These are phyloP conservation scores for Agrotis exclamationis DNA, from an alignment of 2,888 invertebrate species.

Conservation along the genomic window DNA sequence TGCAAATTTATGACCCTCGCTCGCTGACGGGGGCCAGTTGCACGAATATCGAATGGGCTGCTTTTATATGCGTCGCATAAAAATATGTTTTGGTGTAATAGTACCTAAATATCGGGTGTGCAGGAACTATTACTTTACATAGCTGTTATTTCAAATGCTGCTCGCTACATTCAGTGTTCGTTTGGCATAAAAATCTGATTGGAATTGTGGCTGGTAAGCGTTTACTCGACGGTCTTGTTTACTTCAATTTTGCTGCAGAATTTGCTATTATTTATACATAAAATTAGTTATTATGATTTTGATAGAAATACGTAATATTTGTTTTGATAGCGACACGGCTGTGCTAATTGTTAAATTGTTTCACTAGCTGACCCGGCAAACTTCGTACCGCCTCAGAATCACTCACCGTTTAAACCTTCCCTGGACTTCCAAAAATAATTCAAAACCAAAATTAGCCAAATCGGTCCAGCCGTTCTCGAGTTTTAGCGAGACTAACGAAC, in stretches of 20 bases:
- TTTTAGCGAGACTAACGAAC: too few relatives aligned
- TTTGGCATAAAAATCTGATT: slow-evolving; percentile 17
- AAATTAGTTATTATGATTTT: background rate
- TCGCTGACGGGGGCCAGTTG: slow-evolving; percentile 82
- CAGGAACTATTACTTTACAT: slow-evolving; percentile 17
- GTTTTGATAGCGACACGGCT: background rate
- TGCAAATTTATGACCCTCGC: slow-evolving; percentile 86
- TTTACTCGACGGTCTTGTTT: background rate
- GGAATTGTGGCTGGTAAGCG: slow-evolving; percentile 6
- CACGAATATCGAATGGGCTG: slow-evolving; percentile 79
- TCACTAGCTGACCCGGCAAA: too few relatives aligned
- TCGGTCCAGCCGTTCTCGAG: too few relatives aligned
- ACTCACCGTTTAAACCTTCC: too few relatives aligned
- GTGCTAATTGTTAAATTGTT: too few relatives aligned
- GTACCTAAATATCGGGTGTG: slow-evolving; percentile 22
- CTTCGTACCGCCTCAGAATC: too few relatives aligned
- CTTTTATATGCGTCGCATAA: slow-evolving; percentile 77
- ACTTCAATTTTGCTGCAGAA: background rate
- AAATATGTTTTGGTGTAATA: slow-evolving; percentile 69
- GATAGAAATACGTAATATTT: background rate
- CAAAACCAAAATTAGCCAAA: too few relatives aligned
- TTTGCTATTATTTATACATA: background rate
- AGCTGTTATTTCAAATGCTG: slow-evolving; percentile 18
- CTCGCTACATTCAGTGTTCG: background rate
- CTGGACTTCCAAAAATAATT: too few relatives aligned